These are phyloP conservation scores for Lydus trimaculatus DNA, from an alignment of 2,888 invertebrate species.

Conservation along the genomic window DNA sequence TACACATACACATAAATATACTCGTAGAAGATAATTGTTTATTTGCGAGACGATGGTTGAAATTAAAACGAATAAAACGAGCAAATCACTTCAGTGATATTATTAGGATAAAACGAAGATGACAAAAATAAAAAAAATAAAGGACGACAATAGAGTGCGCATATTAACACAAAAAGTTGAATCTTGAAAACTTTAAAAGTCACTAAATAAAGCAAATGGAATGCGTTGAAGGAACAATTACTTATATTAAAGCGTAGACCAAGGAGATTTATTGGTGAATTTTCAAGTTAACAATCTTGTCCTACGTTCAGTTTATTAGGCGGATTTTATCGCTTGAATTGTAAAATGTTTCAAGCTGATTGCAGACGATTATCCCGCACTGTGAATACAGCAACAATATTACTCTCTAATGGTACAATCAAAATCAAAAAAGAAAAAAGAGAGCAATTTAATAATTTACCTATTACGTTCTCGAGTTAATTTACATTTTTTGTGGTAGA, in stretches of 20 bases:
- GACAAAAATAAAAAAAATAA: background rate
- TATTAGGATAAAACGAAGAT: background rate
- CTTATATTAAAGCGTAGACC: constrained; percentile 11
- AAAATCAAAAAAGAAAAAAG: background rate
- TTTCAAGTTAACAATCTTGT: constrained; percentile 15
- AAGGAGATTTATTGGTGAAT: constrained; percentile 10
- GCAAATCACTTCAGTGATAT: background rate
- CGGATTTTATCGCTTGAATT: constrained; percentile 3
- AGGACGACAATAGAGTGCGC: background rate
- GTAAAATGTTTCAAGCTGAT: constrained; percentile 11
- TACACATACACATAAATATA: too few species aligned
- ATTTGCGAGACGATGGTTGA: background rate
- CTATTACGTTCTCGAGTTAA: background rate
- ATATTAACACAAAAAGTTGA: background rate
- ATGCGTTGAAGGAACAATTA: constrained; percentile 13
- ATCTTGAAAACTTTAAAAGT: constrained; percentile 13
- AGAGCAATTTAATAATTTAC: constrained; percentile 7
- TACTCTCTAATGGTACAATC: constrained; percentile 3
- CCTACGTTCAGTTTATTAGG: constrained; percentile 9
- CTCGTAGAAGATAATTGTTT: constrained; percentile 2
- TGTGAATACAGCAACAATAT: background rate
- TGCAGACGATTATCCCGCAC: background rate
- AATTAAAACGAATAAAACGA: background rate
- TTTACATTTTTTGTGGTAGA: constrained; percentile 1
- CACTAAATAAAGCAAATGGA: constrained; percentile 12